Base-by-base conservation (phyloP, 2,797 vertebrate species). In the Halcyon leucocephala region DNA sequence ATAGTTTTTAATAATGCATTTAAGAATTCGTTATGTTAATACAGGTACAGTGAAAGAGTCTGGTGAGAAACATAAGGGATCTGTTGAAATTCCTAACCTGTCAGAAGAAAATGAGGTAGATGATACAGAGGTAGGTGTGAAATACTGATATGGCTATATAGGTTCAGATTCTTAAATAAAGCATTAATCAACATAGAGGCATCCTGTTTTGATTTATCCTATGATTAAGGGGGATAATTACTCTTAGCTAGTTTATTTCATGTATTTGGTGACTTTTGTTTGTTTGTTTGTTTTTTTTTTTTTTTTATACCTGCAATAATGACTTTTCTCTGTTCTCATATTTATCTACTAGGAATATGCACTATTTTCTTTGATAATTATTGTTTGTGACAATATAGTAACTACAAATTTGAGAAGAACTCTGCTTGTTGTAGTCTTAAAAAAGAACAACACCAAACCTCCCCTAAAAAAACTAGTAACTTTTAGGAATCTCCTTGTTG, bases 41-140 rank as follows among this genome's bases (percentile, higher is more conserved):
- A 96, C 96, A 98, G 97, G 97, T 97, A 97, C 95, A 91, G 78
- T 97, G 87, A 98, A 97, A 96, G 97, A 97, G 86, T 97, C 97
- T 93, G 97, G 97, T 93, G 97, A 87, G 66, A 98, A 97, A 90
- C 97, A 97, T 95, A 98, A 97, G 93, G 97, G 97, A 91, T 92
- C 96, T 95, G 89, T 98, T 96, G 98, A 98, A 97, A 98, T 98
- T 96, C 96, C 96, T 95, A 97, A 79, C 93, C 97, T 98, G 89
- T 98, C 97, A 94, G 97, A 98, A 97, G 98, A 98, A 97, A 98
- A 97, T 88, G 97, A 97, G 96, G 97, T 98, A 71, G 96, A 97
- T 95, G 97, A 97, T 96, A 97, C 97, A 24, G 97, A 98, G 96
- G 96, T 97, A 96, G 95, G 88, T 94, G 82, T 77, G 65, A 86